Base-by-base conservation (phyloP, 2,888 invertebrate genomes). In the Dolichopus griseipennis region DNA sequence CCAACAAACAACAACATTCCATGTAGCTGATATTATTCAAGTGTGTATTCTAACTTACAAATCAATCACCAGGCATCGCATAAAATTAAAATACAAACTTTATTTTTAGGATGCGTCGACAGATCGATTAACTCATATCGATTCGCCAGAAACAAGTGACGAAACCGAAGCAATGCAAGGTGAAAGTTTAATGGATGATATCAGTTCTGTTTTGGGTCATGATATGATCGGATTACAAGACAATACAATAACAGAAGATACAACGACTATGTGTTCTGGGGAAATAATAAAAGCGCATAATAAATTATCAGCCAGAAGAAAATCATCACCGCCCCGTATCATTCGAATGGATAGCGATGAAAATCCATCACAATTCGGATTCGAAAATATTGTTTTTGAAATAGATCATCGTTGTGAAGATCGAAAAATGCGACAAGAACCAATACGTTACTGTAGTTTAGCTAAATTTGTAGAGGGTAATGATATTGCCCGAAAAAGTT, bases 381-480 rank as follows among this genome's bases (percentile, higher is more conserved):
- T 89, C 74, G 90, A 90, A 79, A 90, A 90, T 75, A 85, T 87
- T 75, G 89, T 88, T 52, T 90, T 90, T 73, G 86, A 87, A 69
- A 80, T 82, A 21, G 82, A 81, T 70, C 80, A 82, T 73, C 79
- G 81, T 15, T 80, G 81, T 65, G 84, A 84, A 69, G 84, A 84
- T 71, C 81, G 79, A 69, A 82, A 81, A 71, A 78, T 79, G 33
- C 72, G 75, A 4, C 67, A 64, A 37, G 85, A 86, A 73, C 86
- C 87, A 68, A 85, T 86, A 65, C 88, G 87, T 72, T 90, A 88
- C 76, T 91, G 91, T 78, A 91, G 91, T 75, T 81, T 93, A 74
- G 92, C 92, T 1, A 88, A 91, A 73, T 92, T 92, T 75, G 90
- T 90, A 70, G 92, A 92, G 81, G 92, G 91, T 22, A 92, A 87